Evolutionary conservation across 2,888 invertebrate genomes (phyloP).

Genomic region (Sarcophaga caerulescens): DNA sequence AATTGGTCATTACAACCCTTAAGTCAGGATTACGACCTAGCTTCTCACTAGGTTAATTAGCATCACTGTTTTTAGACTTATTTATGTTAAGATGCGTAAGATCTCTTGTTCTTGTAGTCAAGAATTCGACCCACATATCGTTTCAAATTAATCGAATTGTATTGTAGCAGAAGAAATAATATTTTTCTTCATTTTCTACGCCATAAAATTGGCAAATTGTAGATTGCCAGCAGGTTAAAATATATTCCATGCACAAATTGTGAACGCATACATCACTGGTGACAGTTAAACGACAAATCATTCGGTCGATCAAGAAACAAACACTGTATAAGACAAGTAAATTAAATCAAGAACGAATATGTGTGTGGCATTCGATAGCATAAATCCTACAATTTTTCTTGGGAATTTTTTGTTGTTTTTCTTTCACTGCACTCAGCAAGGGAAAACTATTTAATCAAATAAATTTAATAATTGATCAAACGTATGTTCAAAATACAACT

Average conservation of each 20-base stretch:
- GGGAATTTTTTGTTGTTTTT: not conserved
- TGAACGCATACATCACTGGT: conserved; percentile 34
- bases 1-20: no score
- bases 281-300: conserved; percentile 46
- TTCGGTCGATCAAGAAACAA: conserved; percentile 25
- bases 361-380: conserved; percentile 53
- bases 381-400: conserved; percentile 45
- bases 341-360: conserved; percentile 30
- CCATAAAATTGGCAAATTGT: not conserved
- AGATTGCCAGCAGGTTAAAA: no score
- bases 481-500: conserved; percentile 35
- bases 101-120: no score
- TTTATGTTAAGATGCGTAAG: no score
- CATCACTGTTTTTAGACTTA: no score
- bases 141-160: no score
- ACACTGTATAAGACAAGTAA: conserved; percentile 35
- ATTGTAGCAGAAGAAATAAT: no score
- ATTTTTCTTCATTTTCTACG: not conserved
- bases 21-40: no score
- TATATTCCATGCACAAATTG: not conserved
- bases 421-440: not conserved
- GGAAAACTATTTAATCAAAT: conserved; percentile 40
- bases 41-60: no score
- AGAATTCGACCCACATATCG: no score
- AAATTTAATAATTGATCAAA: conserved; percentile 54